Percentiles rank a stretch among this genome's conserved stretches.
Conservation (phyloP, 2,113 vertebrate species). For the Excalfactoria chinensis region DNA sequence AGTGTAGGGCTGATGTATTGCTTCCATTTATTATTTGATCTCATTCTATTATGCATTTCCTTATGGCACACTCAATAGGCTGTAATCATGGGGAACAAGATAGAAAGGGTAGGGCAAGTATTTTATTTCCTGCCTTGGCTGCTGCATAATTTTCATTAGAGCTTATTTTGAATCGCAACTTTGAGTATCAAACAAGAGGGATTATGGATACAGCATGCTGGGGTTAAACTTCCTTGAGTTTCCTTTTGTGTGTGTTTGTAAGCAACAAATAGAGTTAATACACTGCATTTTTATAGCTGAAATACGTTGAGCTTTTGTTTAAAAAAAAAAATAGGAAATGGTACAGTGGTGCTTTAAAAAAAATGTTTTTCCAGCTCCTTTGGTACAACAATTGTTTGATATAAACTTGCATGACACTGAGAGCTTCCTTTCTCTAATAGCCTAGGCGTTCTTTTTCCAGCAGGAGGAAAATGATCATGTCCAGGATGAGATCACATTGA, state of each 20-base stretch:
- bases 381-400: conserved; percentile 64
- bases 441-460: conserved; percentile 63
- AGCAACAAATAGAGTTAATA: conserved; percentile 57
- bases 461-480: conserved; percentile 44
- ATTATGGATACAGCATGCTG: neutral
- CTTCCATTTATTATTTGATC: conserved; percentile 73
- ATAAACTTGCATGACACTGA: conserved; percentile 61
- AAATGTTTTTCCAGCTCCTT: conserved; percentile 67
- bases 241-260: neutral
- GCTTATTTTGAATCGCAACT: conserved; percentile 44
- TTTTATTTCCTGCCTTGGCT: conserved; percentile 69
- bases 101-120: conserved; percentile 67
- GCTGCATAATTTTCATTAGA: conserved; percentile 40
- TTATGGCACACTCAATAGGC: conserved; percentile 53
- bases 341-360: conserved; percentile 39
- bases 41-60: conserved; percentile 56
- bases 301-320: conserved; percentile 34
- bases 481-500: conserved; percentile 36
- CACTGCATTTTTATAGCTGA: conserved; percentile 14
- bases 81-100: conserved; percentile 60
- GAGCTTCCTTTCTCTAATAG: conserved; percentile 70
- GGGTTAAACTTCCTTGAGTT: neutral
- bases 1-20: conserved; percentile 59
- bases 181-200: neutral
- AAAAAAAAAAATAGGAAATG: conserved; percentile 41